Evolutionary conservation across 2,797 vertebrate species (phyloP).

Genomic region (Discoglossus pictus): DNA sequence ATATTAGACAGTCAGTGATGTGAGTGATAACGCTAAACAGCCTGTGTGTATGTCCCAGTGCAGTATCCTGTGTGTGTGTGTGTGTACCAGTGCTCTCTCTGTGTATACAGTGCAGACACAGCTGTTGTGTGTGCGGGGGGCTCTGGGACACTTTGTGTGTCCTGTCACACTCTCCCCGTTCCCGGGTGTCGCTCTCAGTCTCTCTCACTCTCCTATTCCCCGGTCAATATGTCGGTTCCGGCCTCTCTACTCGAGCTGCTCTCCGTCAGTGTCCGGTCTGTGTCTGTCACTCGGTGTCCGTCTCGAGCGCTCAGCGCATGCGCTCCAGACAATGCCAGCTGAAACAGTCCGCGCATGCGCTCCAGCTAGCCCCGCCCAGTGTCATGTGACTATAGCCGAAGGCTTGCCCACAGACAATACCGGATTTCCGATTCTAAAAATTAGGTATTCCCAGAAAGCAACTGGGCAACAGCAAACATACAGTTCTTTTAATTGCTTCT

Average conservation of each 20-base stretch:
- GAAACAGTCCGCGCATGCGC: constrained; percentile 22
- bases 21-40: not conserved
- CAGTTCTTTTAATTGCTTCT: too few species aligned
- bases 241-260: not conserved
- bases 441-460: too few species aligned
- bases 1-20: not conserved
- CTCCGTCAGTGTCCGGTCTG: constrained; percentile 17
- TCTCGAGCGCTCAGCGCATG: constrained; percentile 24
- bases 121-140: not conserved
- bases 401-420: too few species aligned
- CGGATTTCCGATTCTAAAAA: constrained; percentile 34
- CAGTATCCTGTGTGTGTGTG: not conserved
- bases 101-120: too few species aligned
- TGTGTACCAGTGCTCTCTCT: too few species aligned
- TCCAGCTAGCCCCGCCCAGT: not conserved
- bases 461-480: too few species aligned
- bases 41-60: not conserved
- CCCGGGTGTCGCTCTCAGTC: not conserved
- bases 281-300: constrained; percentile 49
- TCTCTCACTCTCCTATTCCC: not conserved
- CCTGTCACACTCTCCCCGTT: constrained; percentile 33
- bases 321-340: not conserved
- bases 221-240: not conserved
- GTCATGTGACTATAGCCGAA: constrained; percentile 3
- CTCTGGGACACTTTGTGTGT: constrained; percentile 34